Evolutionary conservation across 2,797 vertebrate genomes (phyloP), one percentile per base, ranked within the genome.

Genomic region (Enteromius thamalakanensis): DNA sequence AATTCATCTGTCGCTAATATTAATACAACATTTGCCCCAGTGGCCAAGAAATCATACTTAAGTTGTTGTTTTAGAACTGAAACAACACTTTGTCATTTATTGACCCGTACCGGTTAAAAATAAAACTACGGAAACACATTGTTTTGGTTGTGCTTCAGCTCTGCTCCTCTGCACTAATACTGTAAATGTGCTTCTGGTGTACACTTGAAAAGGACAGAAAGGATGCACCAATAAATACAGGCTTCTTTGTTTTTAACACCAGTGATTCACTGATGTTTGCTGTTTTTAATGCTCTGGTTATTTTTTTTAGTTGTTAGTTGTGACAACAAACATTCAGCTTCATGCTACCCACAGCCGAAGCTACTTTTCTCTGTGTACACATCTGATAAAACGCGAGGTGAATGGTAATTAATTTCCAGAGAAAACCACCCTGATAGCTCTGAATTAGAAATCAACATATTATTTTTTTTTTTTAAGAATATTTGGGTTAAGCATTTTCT

Each of bases 141-240:
- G 51, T 23, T 75, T 76, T 58, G 11, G 51, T 75, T 75, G 21
- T 14, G 67, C 67, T 42, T 42, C 21, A 12, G 67, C 32, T 71
- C 2, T 23, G 23, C 14, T 49, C 3, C 3, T 47, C 7, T 47
- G 7, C 0, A 7, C 42, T 4, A 26, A 29, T 49, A 2, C n/a
- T n/a, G n/a, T n/a, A 26, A 29, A 47, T 53, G 17, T 10, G 71
- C 2, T 55, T 40, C 12, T 8, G 53, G 32, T 76, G 32, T 58
- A 76, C 34, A 76, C 34, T 40, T 1, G 17, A 3, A 72, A 1
- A 49, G 72, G 7, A n/a, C 6, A 37, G 32, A 55, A 51, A 4
- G 6, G 6, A 58, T 40, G 32, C 1, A 37, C 51, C n/a, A 75
- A 58, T 40, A 75, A 75, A 58, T 23, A 58, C n/a, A 0, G 32